These are phyloP conservation scores for Psittacus erithacus DNA, from an alignment of 2,113 vertebrate species.

Conservation along the genomic window DNA sequence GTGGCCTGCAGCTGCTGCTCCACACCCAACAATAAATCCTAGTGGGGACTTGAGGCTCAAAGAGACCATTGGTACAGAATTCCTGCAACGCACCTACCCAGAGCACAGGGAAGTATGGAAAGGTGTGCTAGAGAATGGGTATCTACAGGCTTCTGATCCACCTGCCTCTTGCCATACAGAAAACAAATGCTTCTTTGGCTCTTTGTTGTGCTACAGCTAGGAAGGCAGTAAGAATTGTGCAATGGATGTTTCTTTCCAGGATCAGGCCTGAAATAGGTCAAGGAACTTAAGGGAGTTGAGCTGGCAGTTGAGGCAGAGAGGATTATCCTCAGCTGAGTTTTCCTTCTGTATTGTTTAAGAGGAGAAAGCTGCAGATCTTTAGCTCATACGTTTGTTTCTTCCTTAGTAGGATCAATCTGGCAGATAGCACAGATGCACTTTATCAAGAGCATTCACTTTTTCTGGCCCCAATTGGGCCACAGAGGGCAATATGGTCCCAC, in stretches of 20 bases:
- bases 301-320: neutral
- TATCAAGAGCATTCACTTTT: neutral
- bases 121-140: neutral
- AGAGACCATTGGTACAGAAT: neutral
- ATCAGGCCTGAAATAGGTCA: neutral
- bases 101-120: neutral
- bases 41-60: neutral
- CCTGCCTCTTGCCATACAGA: accelerated
- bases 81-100: neutral
- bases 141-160: neutral
- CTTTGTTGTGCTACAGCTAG: neutral
- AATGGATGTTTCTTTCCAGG: neutral
- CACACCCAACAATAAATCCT: neutral
- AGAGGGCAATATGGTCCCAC: neutral
- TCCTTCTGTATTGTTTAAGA: neutral
- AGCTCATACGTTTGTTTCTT: neutral
- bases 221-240: neutral
- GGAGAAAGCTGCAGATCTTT: neutral
- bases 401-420: neutral
- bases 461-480: neutral
- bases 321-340: neutral
- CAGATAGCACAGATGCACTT: neutral
- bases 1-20: neutral
- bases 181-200: neutral
- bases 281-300: neutral